Conservation (phyloP, 2,113 vertebrate genomes). For the Opisthocomus hoazin region DNA sequence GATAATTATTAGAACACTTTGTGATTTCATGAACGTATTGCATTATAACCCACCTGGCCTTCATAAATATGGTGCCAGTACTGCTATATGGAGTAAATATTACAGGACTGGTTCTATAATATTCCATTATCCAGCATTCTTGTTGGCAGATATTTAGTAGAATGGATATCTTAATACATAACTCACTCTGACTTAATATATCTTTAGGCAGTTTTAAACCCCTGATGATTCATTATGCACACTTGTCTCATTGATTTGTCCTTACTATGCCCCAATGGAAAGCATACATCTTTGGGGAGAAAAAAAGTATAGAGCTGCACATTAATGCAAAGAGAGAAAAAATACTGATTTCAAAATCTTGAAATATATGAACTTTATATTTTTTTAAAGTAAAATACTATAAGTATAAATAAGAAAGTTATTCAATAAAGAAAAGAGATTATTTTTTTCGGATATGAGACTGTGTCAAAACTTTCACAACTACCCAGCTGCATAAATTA, state of each 20-base stretch:
- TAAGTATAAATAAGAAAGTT: not conserved
- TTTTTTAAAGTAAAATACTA: not conserved
- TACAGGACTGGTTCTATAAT: not conserved
- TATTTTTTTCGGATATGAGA: not conserved
- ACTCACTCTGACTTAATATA: slow-evolving; percentile 8
- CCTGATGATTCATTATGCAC: slow-evolving; percentile 30
- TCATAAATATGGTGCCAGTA: not conserved
- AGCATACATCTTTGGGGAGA: not conserved
- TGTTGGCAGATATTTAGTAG: slow-evolving; percentile 8
- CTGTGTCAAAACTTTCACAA: not conserved
- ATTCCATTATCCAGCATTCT: slow-evolving; percentile 36
- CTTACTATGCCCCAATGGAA: not conserved
- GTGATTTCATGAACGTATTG: not conserved
- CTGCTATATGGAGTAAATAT: not conserved
- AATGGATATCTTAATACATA: not conserved
- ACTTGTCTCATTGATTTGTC: slow-evolving; percentile 49
- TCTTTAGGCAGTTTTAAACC: slow-evolving; percentile 40
- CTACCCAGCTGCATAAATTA: not conserved
- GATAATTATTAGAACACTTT: not conserved
- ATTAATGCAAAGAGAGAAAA: not conserved
- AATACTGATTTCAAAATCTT: not conserved
- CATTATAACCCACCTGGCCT: not conserved
- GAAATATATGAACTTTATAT: not conserved
- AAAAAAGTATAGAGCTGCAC: not conserved
- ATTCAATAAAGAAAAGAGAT: not conserved